A percentile compares a stretch with the other conserved stretches of the same genome.
Conservation (phyloP, 2,113 vertebrate species). For the Semnornis frantzii region DNA sequence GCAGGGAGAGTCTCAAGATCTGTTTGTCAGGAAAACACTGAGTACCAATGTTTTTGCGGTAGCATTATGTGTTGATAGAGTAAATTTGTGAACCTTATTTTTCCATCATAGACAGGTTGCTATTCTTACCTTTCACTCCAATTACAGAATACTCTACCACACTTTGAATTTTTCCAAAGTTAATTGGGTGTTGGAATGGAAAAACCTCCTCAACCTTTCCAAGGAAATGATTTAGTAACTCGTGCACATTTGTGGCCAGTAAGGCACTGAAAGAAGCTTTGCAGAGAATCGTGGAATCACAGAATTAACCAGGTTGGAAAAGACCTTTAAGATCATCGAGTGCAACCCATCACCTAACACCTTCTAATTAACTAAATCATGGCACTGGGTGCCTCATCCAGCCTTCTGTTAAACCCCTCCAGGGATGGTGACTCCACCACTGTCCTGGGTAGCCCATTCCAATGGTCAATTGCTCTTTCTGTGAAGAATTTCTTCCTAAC, state of each 20-base stretch:
- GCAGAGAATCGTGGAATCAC: background rate
- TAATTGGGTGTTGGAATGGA: background rate
- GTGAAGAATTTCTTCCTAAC: too few relatives aligned
- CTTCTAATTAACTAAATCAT: too few relatives aligned
- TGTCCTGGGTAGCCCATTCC: too few relatives aligned
- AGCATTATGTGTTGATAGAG: background rate
- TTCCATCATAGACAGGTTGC: background rate
- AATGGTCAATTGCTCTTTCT: too few relatives aligned
- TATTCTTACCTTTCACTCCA: background rate
- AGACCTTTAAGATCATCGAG: too few relatives aligned
- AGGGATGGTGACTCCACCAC: too few relatives aligned
- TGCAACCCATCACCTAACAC: too few relatives aligned
- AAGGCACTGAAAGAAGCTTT: background rate
- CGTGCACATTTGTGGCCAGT: background rate
- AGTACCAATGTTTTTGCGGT: background rate
- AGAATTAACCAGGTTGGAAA: too few relatives aligned
- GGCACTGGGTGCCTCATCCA: too few relatives aligned
- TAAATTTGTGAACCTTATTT: background rate
- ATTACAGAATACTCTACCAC: background rate
- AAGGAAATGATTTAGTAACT: background rate
- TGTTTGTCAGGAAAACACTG: background rate
- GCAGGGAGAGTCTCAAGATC: background rate
- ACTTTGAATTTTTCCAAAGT: background rate
- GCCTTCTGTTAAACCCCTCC: too few relatives aligned
- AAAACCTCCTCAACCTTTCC: background rate